phyloP scores from a whole-genome alignment of 2,113 vertebrate genomes.

The Tachysurus vachellii region DNA sequence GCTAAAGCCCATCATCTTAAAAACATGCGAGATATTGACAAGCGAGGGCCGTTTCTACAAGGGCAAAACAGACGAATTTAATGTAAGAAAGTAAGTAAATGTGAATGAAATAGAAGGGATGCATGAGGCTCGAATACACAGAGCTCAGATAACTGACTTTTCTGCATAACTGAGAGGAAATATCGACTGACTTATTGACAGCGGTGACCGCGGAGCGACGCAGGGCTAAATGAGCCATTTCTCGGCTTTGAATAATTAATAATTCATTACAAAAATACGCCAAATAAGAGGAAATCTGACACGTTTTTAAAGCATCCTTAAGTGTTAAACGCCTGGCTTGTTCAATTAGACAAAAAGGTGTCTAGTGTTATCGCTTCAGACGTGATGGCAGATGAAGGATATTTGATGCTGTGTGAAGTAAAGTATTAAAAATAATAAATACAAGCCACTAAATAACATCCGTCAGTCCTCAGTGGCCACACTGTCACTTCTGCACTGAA shows the following conservation, averaged over 20 bases:
- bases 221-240: not conserved
- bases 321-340: not conserved
- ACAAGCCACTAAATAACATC: not conserved
- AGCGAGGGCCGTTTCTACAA: constrained; percentile 46
- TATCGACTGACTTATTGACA: constrained; percentile 9
- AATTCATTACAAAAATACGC: not conserved
- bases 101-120: not conserved
- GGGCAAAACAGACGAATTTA: constrained; percentile 29
- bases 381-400: not conserved
- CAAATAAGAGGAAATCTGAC: not conserved
- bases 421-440: not conserved
- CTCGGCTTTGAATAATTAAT: not conserved
- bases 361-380: not conserved
- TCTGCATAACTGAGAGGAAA: constrained; percentile 1
- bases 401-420: no score
- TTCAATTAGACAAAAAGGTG: not conserved
- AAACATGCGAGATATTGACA: constrained; percentile 37
- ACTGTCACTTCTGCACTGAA: constrained; percentile 20
- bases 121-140: not conserved
- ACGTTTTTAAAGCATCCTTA: not conserved
- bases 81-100: not conserved
- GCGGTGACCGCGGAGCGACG: not conserved
- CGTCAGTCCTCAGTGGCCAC: not conserved
- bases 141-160: not conserved
- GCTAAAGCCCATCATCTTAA: constrained; percentile 49